Evolutionary conservation across 2,113 vertebrate species (phyloP), one percentile per base, ranked within the genome.

Genomic region (Alligator sinensis): DNA sequence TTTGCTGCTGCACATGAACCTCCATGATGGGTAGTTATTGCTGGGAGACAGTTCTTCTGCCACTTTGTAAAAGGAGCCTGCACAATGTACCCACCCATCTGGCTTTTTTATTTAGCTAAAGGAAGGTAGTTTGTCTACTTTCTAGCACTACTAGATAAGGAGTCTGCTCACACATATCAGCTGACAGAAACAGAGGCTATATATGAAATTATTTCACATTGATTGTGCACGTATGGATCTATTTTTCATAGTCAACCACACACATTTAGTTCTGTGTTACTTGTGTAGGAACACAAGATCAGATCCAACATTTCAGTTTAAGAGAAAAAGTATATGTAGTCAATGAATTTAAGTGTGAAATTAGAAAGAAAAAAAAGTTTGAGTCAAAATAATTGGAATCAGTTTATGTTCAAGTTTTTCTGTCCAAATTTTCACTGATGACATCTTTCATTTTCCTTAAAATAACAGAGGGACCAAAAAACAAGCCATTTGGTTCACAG

Each of bases 291-390:
- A 89, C 21, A 2, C 25, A 60, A 68, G 16, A 80, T 6, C 57
- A 15, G 81, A 62, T 3, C 5, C 78, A 15, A 76, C 6, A 87
- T 55, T 7, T 25, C 2, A 8, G 16, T 58, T 77, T 89, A 57
- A 87, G 90, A 75, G 47, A 34, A 86, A 87, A 55, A 24, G 85
- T 89, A 59, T 3, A 5, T 18, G 27, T 11, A 83, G n/a, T 4
- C 28, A 25, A 78, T 63, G 68, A 86, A 21, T 1, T 84, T 86
- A 70, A 16, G 47, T 57, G 88, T 62, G 6, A 86, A 91, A 82
- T 63, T 84, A 84, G 11, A 91, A 61, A 34, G n/a, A 86, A 62
- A 89, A 95, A 84, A 88, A 82, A 84, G 24, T 15, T 28, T 80
- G 27, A 77, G 9, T 61, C 79, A 68, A 90, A 88, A 94, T 34